Conservation (phyloP, 2,888 invertebrate species). For the Tanypteryx hageni region DNA sequence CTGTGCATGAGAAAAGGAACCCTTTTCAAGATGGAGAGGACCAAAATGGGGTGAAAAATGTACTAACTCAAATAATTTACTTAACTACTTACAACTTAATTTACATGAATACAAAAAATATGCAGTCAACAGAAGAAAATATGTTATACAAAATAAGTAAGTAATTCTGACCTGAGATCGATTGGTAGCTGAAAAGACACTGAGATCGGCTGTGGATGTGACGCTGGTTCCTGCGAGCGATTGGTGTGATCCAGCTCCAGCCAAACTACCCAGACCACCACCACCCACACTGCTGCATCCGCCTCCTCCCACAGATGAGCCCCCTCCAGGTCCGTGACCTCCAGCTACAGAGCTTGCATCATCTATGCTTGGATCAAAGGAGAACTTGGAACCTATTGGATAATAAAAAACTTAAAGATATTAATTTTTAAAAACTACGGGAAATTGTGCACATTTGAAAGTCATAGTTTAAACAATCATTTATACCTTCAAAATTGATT, state of each 20-base stretch:
- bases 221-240: constrained; percentile 90
- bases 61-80: too few species aligned
- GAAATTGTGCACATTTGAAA: too few species aligned
- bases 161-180: constrained; percentile 36
- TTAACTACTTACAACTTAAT: too few species aligned
- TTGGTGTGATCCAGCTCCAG: constrained; percentile 83
- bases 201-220: constrained; percentile 89
- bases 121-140: too few species aligned
- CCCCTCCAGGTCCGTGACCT: constrained; percentile 47
- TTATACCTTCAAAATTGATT: too few species aligned
- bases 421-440: neutral
- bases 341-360: constrained; percentile 54
- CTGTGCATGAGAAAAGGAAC: too few species aligned
- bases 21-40: too few species aligned
- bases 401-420: neutral
- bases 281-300: constrained; percentile 56
- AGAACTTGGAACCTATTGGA: constrained; percentile 80
- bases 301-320: constrained; percentile 56
- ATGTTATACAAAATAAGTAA: neutral
- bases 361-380: constrained; percentile 79
- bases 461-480: too few species aligned
- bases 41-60: too few species aligned
- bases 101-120: too few species aligned
- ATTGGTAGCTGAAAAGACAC: constrained; percentile 79
- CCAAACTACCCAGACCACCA: constrained; percentile 72